Conservation (phyloP, 2,888 invertebrate genomes). For the Romanomermis culicivorax region DNA sequence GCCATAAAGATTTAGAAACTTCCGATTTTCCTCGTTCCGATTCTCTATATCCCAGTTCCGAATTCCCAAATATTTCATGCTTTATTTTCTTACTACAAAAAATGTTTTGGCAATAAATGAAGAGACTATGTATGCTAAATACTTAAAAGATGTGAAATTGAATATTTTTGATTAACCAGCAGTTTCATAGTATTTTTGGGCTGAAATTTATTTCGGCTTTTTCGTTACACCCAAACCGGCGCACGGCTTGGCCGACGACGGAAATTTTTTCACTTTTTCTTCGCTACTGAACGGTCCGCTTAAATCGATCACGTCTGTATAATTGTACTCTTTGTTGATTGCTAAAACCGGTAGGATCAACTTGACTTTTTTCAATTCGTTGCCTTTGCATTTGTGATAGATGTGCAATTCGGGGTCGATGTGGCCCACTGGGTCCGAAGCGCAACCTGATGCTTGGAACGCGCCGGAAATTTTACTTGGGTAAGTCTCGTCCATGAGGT, state of each 20-base stretch:
- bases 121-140: too few species aligned
- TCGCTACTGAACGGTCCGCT: background rate
- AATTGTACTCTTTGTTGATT: slow-evolving; percentile 3
- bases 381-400: slow-evolving; percentile 3
- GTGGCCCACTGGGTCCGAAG: slow-evolving; percentile 1
- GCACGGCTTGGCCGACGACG: background rate
- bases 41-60: too few species aligned
- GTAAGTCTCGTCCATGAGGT: slow-evolving; percentile 1
- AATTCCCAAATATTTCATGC: too few species aligned
- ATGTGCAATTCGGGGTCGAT: background rate
- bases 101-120: too few species aligned
- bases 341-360: background rate
- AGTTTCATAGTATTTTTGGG: background rate
- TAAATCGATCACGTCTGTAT: background rate
- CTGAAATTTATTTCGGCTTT: background rate
- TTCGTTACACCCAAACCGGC: background rate
- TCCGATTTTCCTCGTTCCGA: too few species aligned
- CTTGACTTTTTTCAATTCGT: background rate
- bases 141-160: too few species aligned
- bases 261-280: background rate
- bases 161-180: too few species aligned
- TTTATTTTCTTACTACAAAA: too few species aligned
- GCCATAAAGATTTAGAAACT: too few species aligned
- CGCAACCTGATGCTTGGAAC: background rate
- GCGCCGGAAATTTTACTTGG: background rate